Base-by-base conservation (phyloP, 2,888 invertebrate genomes). In the Acanthosepion pharaonis region DNA sequence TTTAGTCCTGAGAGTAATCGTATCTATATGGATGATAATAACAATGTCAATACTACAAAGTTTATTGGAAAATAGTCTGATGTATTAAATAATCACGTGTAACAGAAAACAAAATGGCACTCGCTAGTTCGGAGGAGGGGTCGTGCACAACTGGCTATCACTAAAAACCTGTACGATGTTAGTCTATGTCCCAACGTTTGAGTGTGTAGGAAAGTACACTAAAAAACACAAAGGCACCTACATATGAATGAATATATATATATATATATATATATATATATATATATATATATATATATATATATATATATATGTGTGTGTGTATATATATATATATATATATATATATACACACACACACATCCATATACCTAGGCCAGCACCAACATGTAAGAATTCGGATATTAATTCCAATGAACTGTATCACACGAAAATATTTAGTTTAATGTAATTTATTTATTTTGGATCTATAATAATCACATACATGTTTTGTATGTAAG, bases 281-380 rank as follows among this genome's bases (percentile, higher is more conserved):
- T 91, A 91, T 91, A 42, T n/a, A n/a, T n/a, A 91, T 91, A 91
- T 42, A 18, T 91, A 91, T 91, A n/a, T n/a, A n/a, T 28, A 91
- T 91, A 91, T n/a, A 91, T 55, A 55, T 55, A 55, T 55, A 55
- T 91, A 28, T 28, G 18, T 91, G 18, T 91, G n/a, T 3, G n/a
- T n/a, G n/a, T 42, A 42, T 42, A 42, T 42, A 42, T 42, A 42
- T 42, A 42, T 42, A 42, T 42, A 42, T 42, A 42, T 42, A 42
- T 42, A 42, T 42, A 42, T 42, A 42, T 42, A 1, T 33, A 33
- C 1, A 1, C 33, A 33, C 33, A 33, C 33, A 33, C 33, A 33
- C 33, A 33, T n/a, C n/a, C n/a, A n/a, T 33, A 33, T 1, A 33
- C 33, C 33, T 33, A 33, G 33, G 33, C 1, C 42, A 42, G 42